phyloP scores from a whole-genome alignment of 2,113 vertebrate species.

The Cariama cristata region DNA sequence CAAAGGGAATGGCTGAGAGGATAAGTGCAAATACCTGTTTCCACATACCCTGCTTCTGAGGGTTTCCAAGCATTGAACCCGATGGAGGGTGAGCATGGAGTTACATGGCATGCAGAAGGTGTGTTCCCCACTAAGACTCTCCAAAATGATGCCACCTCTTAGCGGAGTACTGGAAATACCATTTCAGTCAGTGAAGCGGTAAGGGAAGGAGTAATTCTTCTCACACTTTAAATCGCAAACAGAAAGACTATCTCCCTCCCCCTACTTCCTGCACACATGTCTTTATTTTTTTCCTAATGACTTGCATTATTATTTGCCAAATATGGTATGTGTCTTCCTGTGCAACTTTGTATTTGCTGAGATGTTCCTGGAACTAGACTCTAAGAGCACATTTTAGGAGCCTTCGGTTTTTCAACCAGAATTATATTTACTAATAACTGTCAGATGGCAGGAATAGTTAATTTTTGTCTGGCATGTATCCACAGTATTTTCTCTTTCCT shows the following conservation, averaged over 20 bases:
- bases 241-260: background rate
- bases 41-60: background rate
- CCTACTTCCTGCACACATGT: background rate
- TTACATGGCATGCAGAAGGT: background rate
- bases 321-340: background rate
- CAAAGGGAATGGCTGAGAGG: background rate
- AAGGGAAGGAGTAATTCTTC: background rate
- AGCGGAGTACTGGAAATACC: background rate
- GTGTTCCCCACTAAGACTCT: background rate
- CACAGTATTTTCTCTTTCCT: background rate
- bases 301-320: constrained; percentile 7
- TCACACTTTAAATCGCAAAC: background rate
- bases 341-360: background rate
- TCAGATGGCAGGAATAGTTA: background rate
- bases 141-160: background rate
- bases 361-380: background rate
- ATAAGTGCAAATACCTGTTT: background rate
- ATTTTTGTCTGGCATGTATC: background rate
- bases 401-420: background rate
- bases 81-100: background rate
- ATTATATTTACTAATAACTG: background rate
- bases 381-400: background rate
- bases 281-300: background rate
- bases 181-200: background rate
- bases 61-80: background rate